Evolutionary conservation across 2,888 invertebrate species (phyloP).

Genomic region (Leucoma salicis): DNA sequence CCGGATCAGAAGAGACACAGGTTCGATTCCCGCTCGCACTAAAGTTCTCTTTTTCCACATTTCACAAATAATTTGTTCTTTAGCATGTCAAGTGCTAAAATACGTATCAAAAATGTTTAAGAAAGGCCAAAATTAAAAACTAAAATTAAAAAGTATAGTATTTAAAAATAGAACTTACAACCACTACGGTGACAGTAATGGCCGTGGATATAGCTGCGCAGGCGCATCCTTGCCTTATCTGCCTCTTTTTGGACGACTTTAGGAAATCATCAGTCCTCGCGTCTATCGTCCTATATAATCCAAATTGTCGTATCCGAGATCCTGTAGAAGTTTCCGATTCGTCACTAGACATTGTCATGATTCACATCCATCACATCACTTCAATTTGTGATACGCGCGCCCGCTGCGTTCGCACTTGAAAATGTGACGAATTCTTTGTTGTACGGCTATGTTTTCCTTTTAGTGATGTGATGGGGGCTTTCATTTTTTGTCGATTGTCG

Average conservation of each 20-base stretch:
- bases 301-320: constrained; percentile 63
- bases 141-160: neutral
- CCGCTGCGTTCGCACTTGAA: constrained; percentile 47
- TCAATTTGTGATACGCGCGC: constrained; percentile 37
- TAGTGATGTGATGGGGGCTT: constrained; percentile 43
- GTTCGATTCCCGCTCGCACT: too few species aligned
- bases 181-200: constrained; percentile 69
- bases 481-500: constrained; percentile 40
- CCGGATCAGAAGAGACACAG: too few species aligned
- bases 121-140: too few species aligned
- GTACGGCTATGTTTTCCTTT: constrained; percentile 56
- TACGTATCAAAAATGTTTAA: too few species aligned
- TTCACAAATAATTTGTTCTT: too few species aligned
- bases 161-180: constrained; percentile 57
- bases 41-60: too few species aligned
- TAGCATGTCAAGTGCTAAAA: too few species aligned
- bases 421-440: constrained; percentile 55
- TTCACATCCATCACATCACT: constrained; percentile 58
- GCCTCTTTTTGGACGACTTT: constrained; percentile 61
- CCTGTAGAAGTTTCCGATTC: constrained; percentile 51
- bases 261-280: constrained; percentile 70
- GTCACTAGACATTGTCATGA: constrained; percentile 69
- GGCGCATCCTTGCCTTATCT: constrained; percentile 69
- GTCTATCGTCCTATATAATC: constrained; percentile 68
- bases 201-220: constrained; percentile 72